Conservation (phyloP, 2,888 invertebrate genomes). For the Calephelis perditalis region DNA sequence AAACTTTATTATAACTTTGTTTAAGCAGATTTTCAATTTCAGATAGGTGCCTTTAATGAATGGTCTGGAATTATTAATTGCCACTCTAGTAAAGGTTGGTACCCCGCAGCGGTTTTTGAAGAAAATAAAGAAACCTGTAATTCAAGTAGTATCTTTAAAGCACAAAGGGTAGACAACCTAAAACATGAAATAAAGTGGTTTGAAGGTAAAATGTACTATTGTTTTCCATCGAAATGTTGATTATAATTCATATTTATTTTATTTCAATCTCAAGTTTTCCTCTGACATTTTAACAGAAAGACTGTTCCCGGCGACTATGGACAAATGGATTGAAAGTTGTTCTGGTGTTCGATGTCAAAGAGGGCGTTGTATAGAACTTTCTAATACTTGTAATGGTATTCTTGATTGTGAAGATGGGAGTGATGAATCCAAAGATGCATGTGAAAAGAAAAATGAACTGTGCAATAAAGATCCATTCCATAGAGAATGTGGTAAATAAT, state of each 20-base stretch:
- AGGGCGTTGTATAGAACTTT: slow-evolving; percentile 81
- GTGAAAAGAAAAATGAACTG: slow-evolving; percentile 49
- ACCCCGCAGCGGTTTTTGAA: slow-evolving; percentile 82
- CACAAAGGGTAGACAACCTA: slow-evolving; percentile 75
- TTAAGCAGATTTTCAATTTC: slow-evolving; percentile 2
- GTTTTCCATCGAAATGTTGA: neutral
- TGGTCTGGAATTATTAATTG: slow-evolving; percentile 86
- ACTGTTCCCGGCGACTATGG: slow-evolving; percentile 26
- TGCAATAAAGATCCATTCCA: slow-evolving; percentile 50
- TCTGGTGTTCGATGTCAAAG: slow-evolving; percentile 81
- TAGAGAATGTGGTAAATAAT: slow-evolving; percentile 55
- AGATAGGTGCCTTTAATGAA: slow-evolving; percentile 27
- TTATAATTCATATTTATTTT: neutral
- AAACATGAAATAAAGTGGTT: slow-evolving; percentile 67
- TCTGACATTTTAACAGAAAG: slow-evolving; percentile 22
- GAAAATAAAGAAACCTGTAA: slow-evolving; percentile 79
- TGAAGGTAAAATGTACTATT: slow-evolving; percentile 54
- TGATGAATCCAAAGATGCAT: slow-evolving; percentile 79
- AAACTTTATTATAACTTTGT: slow-evolving; percentile 3
- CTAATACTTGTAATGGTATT: slow-evolving; percentile 82
- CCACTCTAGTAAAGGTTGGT: slow-evolving; percentile 82
- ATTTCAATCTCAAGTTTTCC: neutral
- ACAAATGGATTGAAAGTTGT: slow-evolving; percentile 55
- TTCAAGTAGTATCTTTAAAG: slow-evolving; percentile 55
- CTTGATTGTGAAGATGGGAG: slow-evolving; percentile 82